Evolutionary conservation across 1,140 invertebrate genomes (phyloP), one percentile per base, ranked within the genome.

Genomic region (Caenorhabditis remanei): DNA sequence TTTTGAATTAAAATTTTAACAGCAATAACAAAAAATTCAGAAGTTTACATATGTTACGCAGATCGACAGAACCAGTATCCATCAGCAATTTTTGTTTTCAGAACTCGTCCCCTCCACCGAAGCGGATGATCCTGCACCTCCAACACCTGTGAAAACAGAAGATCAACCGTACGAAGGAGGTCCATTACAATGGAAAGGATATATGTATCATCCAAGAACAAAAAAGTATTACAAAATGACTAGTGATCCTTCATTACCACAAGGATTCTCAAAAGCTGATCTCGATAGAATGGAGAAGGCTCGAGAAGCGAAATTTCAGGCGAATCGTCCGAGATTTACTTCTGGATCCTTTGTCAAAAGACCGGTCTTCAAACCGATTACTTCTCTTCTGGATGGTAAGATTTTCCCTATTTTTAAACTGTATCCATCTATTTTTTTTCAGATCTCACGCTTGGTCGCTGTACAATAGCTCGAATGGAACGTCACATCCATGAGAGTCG

Each of bases 221-320:
- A 79, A 79, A n/a, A 79, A 79, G 24, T 79, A 79, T n/a, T 79
- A 50, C n/a, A 79, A 79, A 79, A 79, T 79, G 71, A 79, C 71
- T 8, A 48, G 14, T 48, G 71, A 79, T 79, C 71, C 43, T 11
- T 24, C 71, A 4, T 6, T 50, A n/a, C 43, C 71, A 13, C 71
- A 79, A 24, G 71, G 71, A 4, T 48, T 79, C 41, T 79, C 46
- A n/a, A 79, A 79, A 50, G 19, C n/a, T n/a, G 71, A 79, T 50
- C 24, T 79, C 11, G 71, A 79, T 43, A 46, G 71, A 21, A 79
- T 79, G 19, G 71, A 79, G 40, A 50, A 8, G 71, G 71, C 71
- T 7, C 13, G 71, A 8, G 46, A 79, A 21, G 71, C 19, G 21
- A 79, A 79, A 53, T 50, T 79, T 50, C 71, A 79, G n/a, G 71